Conservation (phyloP, 2,888 invertebrate genomes). For the Melanargia galathea region DNA sequence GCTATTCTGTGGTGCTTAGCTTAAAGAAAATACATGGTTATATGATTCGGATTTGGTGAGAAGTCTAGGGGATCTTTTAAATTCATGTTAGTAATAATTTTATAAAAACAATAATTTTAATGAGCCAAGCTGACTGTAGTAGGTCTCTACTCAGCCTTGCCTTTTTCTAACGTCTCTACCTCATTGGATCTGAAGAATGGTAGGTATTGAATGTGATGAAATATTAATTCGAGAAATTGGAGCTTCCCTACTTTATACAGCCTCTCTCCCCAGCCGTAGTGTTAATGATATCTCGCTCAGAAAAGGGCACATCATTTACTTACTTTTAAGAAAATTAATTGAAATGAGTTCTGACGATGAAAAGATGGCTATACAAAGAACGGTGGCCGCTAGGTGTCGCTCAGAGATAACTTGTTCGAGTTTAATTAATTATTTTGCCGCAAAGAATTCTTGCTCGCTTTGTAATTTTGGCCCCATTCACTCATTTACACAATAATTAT, state of each 20-base stretch:
- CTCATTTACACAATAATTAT: constrained; percentile 59
- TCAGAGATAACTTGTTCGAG: constrained; percentile 76
- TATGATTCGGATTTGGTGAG: too few species aligned
- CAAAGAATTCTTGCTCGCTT: constrained; percentile 72
- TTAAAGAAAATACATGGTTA: too few species aligned
- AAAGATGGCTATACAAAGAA: constrained; percentile 77
- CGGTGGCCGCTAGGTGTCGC: constrained; percentile 78
- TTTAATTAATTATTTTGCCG: constrained; percentile 80
- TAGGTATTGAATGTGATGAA: not conserved
- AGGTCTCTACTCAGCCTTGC: not conserved
- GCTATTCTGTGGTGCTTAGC: not conserved
- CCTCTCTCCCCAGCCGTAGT: constrained; percentile 55
- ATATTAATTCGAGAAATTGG: constrained; percentile 20
- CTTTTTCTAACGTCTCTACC: not conserved
- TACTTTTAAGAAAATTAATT: constrained; percentile 81
- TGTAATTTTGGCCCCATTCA: constrained; percentile 65
- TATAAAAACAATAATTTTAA: too few species aligned
- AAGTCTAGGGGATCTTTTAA: too few species aligned
- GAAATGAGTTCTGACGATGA: constrained; percentile 82
- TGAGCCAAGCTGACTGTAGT: not conserved
- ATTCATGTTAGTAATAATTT: too few species aligned
- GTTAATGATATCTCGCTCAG: constrained; percentile 81
- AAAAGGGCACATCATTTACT: constrained; percentile 81
- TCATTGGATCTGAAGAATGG: not conserved
- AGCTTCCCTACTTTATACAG: constrained; percentile 25